A percentile compares a stretch with the other conserved stretches of the same genome.
Evolutionary conservation across 2,888 invertebrate genomes (phyloP).

Genomic region (Habroteleia sp.): DNA sequence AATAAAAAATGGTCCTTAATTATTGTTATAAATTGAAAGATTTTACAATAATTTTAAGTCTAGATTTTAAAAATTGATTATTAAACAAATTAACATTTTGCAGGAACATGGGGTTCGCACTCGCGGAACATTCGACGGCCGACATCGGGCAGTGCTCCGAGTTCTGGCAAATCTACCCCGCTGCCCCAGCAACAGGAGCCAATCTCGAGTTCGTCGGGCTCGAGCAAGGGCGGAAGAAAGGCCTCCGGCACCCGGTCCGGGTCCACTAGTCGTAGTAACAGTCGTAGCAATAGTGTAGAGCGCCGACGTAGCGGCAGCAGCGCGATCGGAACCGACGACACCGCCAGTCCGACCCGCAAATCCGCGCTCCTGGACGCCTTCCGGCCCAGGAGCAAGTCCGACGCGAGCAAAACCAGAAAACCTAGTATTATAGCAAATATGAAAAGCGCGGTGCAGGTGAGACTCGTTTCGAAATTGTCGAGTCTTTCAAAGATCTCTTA

Average conservation of each 20-base stretch:
- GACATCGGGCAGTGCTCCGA: slow-evolving; percentile 74
- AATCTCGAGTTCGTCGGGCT: slow-evolving; percentile 71
- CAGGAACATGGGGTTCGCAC: slow-evolving; percentile 79
- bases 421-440: slow-evolving; percentile 91
- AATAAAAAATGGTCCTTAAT: too few species aligned
- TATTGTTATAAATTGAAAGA: too few species aligned
- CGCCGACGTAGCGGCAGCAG: slow-evolving; percentile 73
- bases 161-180: slow-evolving; percentile 77
- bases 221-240: slow-evolving; percentile 73
- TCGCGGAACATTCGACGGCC: slow-evolving; percentile 74
- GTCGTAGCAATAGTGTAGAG: slow-evolving; percentile 77
- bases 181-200: slow-evolving; percentile 73
- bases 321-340: slow-evolving; percentile 80
- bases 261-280: slow-evolving; percentile 79
- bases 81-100: too few species aligned
- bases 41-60: too few species aligned
- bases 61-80: too few species aligned
- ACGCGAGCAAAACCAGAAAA: slow-evolving; percentile 85
- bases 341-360: slow-evolving; percentile 86
- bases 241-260: slow-evolving; percentile 79
- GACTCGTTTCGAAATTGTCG: too few species aligned
- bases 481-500: too few species aligned
- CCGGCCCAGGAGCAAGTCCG: slow-evolving; percentile 88
- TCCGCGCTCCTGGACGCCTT: slow-evolving; percentile 91
- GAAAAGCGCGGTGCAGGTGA: slow-evolving; percentile 91